Evolutionary conservation across 2,113 vertebrate species (phyloP), one percentile per base, ranked within the genome.

Genomic region (Burhinus oedicnemus): DNA sequence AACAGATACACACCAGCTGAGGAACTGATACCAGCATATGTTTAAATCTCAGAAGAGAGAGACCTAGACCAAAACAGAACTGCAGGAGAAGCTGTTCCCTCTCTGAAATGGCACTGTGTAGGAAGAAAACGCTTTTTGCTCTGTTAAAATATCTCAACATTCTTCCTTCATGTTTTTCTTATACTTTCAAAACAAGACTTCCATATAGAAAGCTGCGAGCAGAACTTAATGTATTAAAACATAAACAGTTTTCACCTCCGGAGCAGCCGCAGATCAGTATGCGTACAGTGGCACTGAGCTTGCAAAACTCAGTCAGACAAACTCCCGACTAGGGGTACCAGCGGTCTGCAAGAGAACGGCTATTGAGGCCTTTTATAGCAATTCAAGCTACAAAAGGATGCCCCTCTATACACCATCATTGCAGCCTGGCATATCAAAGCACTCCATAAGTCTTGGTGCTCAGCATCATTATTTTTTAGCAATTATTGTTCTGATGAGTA

Each of bases 11-110:
- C 76, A 86, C 71, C 88, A 97, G 96, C 64, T 93, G 95, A 96
- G 83, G 69, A 96, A 82, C 82, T 29, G 54, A 80, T 91, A 89
- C 0, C 91, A 95, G 75, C 93, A 80, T 94, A 97, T 94, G 87
- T 70, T 79, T 80, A 85, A 84, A 93, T 83, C 92, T 95, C 89
- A 92, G 96, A 97, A 96, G 95, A 97, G 87, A 94, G 93, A 94
- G 95, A 97, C 77, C 76, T 91, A 96, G 91, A 97, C 82, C 81
- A 96, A 97, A 95, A 95, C 79, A 77, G 90, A 97, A 90, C 49
- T 65, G 62, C 15, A 96, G 69, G 40, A 95, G 92, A 38, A 84
- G 86, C 74, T 82, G 40, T 85, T 93, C 49, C 68, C 83, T 90
- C 96, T 97, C 64, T 29, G 25, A 95, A 95, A 51, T n/a, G 77